Conservation (phyloP, 2,113 vertebrate species). For the Cottus gobio region DNA sequence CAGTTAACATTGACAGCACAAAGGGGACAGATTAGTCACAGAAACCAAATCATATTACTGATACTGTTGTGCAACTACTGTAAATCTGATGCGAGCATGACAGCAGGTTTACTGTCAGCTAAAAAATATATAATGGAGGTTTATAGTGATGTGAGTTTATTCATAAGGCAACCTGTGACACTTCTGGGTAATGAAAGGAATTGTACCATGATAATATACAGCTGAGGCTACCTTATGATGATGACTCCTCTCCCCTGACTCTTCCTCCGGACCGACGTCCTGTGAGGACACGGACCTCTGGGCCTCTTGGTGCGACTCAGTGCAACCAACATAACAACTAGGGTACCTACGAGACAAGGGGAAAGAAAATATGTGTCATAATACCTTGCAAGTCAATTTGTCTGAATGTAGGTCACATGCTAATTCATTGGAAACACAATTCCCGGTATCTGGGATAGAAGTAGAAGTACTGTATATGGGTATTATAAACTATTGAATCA, state of each 20-base stretch:
- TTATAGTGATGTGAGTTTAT: neutral
- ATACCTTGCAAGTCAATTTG: neutral
- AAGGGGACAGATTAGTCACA: neutral
- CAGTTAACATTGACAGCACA: neutral
- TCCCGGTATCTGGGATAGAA: neutral
- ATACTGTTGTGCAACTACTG: neutral
- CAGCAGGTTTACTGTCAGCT: neutral
- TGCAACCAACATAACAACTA: slow-evolving; percentile 85
- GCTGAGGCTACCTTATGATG: slow-evolving; percentile 44
- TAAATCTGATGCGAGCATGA: neutral
- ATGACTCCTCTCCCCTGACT: slow-evolving; percentile 64
- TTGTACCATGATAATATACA: neutral
- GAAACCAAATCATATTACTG: neutral
- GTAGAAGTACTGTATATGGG: neutral
- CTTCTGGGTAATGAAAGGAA: neutral
- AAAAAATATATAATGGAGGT: neutral
- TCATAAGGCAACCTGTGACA: neutral
- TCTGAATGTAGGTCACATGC: neutral
- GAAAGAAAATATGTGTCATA: neutral
- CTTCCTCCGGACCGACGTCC: slow-evolving; percentile 81
- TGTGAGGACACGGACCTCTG: slow-evolving; percentile 77
- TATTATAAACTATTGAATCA: neutral
- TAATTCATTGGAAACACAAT: neutral
- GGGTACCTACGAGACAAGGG: slow-evolving; percentile 77
- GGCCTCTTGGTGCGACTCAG: slow-evolving; percentile 80